Percentiles rank a stretch among this genome's conserved stretches.
phyloP scores from a whole-genome alignment of 2,797 vertebrate species.

The Rachycentron canadum region DNA sequence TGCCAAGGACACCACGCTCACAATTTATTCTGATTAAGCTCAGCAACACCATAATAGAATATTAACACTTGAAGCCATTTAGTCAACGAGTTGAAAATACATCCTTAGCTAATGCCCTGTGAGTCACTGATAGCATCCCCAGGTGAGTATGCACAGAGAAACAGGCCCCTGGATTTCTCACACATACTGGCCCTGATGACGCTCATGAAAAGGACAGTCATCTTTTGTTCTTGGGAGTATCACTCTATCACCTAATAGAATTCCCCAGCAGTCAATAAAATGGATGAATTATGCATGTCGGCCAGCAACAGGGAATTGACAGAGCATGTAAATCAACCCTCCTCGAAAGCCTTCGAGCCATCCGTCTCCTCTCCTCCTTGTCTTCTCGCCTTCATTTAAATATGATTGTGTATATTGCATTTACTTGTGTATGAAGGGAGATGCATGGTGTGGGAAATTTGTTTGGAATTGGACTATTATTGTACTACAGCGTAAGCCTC shows the following conservation, averaged over 20 bases:
- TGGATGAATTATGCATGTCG: slow-evolving; percentile 82
- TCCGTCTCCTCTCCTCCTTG: slow-evolving; percentile 61
- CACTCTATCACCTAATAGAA: slow-evolving; percentile 80
- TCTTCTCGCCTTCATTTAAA: slow-evolving; percentile 73
- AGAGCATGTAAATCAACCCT: slow-evolving; percentile 81
- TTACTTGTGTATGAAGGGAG: slow-evolving; percentile 66
- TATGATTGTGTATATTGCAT: slow-evolving; percentile 71
- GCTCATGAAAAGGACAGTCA: slow-evolving; percentile 73
- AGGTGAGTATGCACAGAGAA: slow-evolving; percentile 19
- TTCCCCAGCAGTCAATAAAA: slow-evolving; percentile 81
- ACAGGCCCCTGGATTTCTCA: slow-evolving; percentile 29
- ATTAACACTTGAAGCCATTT: slow-evolving; percentile 27
- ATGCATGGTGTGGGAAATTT: slow-evolving; percentile 44
- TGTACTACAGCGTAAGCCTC: slow-evolving; percentile 21
- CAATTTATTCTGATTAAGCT: slow-evolving; percentile 54
- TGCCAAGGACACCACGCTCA: slow-evolving; percentile 42
- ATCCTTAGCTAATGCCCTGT: slow-evolving; percentile 13
- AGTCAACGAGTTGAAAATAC: slow-evolving; percentile 45
- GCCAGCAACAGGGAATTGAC: slow-evolving; percentile 72
- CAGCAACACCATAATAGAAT: slow-evolving; percentile 35
- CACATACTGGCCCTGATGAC: slow-evolving; percentile 51
- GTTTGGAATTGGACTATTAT: slow-evolving; percentile 62
- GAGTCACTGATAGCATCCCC: slow-evolving; percentile 41
- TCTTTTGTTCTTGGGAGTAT: slow-evolving; percentile 78
- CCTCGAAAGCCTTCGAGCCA: slow-evolving; percentile 58